phyloP scores from a whole-genome alignment of 2,888 invertebrate genomes.

The Drosophila antonietae region DNA sequence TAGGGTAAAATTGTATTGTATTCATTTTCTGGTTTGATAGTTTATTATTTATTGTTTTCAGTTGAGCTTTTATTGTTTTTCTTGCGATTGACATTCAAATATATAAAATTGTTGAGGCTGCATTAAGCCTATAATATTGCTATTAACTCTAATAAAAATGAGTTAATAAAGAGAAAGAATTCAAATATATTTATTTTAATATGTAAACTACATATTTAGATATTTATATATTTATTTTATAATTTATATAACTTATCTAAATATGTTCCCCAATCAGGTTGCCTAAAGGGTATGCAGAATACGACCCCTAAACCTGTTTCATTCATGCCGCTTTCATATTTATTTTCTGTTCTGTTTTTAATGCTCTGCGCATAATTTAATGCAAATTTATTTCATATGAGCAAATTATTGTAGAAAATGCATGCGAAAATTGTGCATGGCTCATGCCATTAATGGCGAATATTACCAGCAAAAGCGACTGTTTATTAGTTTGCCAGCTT shows the following conservation, averaged over 20 bases:
- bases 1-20: slow-evolving; percentile 62
- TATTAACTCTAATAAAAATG: background rate
- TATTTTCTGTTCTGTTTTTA: slow-evolving; percentile 4
- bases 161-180: no score
- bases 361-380: background rate
- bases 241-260: no score
- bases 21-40: slow-evolving; percentile 46
- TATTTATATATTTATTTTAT: no score
- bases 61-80: slow-evolving; percentile 1
- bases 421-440: background rate
- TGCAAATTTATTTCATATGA: slow-evolving; percentile 1
- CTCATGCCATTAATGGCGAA: slow-evolving; percentile 1
- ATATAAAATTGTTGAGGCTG: background rate
- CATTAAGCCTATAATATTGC: background rate
- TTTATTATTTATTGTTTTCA: slow-evolving; percentile 20
- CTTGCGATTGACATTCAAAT: background rate
- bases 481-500: slow-evolving; percentile 1
- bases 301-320: no score
- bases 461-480: slow-evolving; percentile 8
- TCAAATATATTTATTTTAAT: no score
- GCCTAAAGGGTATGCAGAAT: background rate
- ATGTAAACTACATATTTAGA: no score
- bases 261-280: no score
- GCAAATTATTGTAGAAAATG: slow-evolving; percentile 12
- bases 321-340: background rate